A percentile compares a stretch with the other conserved stretches of the same genome.
Conservation (phyloP, 1,140 invertebrate genomes). For the Ridgeia piscesae region DNA sequence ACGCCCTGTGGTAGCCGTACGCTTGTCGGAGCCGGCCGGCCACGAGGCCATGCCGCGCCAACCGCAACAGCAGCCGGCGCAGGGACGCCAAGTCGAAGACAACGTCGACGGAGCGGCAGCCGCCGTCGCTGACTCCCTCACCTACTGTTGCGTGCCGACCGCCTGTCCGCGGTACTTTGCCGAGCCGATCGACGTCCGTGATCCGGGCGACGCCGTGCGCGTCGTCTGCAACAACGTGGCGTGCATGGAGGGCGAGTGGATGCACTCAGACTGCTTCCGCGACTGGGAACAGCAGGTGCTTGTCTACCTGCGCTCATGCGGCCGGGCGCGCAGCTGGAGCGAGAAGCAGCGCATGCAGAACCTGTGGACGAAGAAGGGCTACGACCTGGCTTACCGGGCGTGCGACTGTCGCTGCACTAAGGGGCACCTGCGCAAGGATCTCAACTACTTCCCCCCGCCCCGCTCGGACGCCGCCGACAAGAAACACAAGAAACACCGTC, state of each 20-base stretch:
- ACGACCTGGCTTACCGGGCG: conserved; percentile 87
- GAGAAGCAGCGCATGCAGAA: conserved; percentile 91
- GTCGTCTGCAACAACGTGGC: conserved; percentile 94
- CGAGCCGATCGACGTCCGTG: conserved; percentile 69
- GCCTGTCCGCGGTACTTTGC: conserved; percentile 72
- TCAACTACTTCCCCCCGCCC: conserved; percentile 82
- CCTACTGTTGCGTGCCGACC: conserved; percentile 71
- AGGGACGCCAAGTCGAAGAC: conserved; percentile 8
- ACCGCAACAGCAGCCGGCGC: conserved; percentile 7
- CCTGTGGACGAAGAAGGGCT: conserved; percentile 96
- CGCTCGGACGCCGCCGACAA: conserved; percentile 38
- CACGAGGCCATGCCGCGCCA: not conserved
- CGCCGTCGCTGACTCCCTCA: not conserved
- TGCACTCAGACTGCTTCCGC: conserved; percentile 95
- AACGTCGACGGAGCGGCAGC: not conserved
- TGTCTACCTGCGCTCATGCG: conserved; percentile 83
- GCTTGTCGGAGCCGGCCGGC: conserved; percentile 1
- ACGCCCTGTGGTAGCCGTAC: not conserved
- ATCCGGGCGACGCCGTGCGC: conserved; percentile 74
- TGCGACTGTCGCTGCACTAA: conserved; percentile 77
- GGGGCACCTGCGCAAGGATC: conserved; percentile 90
- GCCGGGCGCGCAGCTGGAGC: conserved; percentile 87
- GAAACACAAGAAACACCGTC: conserved; percentile 59
- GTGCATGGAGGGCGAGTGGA: conserved; percentile 82
- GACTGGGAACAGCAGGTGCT: conserved; percentile 87